A percentile compares a stretch with the other conserved stretches of the same genome.
phyloP scores from a whole-genome alignment of 1,140 invertebrate species.

The Pseudoatta argentina region DNA sequence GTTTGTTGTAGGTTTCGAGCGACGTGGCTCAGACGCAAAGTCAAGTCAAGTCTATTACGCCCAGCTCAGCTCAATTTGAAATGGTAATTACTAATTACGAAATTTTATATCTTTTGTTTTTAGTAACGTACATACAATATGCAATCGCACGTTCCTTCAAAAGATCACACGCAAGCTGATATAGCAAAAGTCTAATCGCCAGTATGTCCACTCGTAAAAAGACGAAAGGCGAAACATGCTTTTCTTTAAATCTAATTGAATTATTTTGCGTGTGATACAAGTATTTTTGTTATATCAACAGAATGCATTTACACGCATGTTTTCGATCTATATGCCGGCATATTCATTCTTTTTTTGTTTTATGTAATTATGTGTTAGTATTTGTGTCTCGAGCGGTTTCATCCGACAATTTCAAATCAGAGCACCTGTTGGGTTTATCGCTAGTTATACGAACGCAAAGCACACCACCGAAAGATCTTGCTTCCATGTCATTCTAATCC shows the following conservation, averaged over 20 bases:
- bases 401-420: constrained; percentile 67
- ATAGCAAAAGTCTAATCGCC: constrained; percentile 51
- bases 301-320: constrained; percentile 82
- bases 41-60: constrained; percentile 84
- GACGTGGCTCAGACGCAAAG: constrained; percentile 85
- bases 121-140: constrained; percentile 64
- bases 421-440: constrained; percentile 84
- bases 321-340: constrained; percentile 86
- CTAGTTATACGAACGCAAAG: constrained; percentile 65
- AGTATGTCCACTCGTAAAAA: background rate
- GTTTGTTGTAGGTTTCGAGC: constrained; percentile 85
- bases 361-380: constrained; percentile 59
- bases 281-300: constrained; percentile 75
- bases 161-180: constrained; percentile 76
- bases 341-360: constrained; percentile 79
- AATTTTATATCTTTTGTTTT: constrained; percentile 65
- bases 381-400: constrained; percentile 55
- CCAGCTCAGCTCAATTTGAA: constrained; percentile 85
- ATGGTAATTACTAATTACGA: constrained; percentile 83
- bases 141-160: constrained; percentile 74
- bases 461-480: constrained; percentile 73
- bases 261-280: constrained; percentile 65
- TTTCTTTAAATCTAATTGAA: background rate
- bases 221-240: background rate
- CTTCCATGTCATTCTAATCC: constrained; percentile 77